Evolutionary conservation across 2,113 vertebrate species (phyloP), one percentile per base, ranked within the genome.

Genomic region (Rhea pennata): DNA sequence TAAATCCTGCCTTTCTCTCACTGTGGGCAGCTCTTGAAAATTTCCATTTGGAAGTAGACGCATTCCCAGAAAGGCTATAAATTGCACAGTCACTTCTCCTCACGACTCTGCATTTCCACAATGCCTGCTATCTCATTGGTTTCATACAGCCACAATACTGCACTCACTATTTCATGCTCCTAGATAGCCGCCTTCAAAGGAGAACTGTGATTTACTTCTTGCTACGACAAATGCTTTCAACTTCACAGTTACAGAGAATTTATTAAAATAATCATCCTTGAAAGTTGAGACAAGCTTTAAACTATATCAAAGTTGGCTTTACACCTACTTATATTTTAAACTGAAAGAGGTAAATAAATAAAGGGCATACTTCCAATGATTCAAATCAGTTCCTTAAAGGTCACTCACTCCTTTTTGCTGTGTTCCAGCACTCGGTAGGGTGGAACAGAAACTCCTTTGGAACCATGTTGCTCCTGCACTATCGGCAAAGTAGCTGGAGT

Each of bases 341-440:
- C 36, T 39, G 39, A 76, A 75, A 87, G 6, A 31, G 44, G 67
- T 64, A 74, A 88, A 95, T 91, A 97, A 97, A 97, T 92, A 96
- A 90, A 93, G 51, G 69, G 75, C 80, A 59, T 6, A 42, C 13
- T 83, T 46, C 19, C 73, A 74, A 50, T 0, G 2, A 21, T 36
- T 73, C 40, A 48, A 14, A 9, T 3, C 15, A 46, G 90, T 50
- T 40, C 78, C 7, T 31, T 31, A 12, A 26, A 56, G 85, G 75
- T 9, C 50, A 26, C 91, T 98, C 98, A 98, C 67, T 98, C 98
- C 92, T 96, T 98, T 95, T 97, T 98, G 98, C 98, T 99, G 66
- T 98, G 98, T 67, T 98, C 98, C 88, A 98, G 87, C 53, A 97
- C 84, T 7, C 96, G 95, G 85, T 97, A 97, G 64, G 98, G 96